Evolutionary conservation across 2,888 invertebrate genomes (phyloP).

Genomic region (Athalia cordata): DNA sequence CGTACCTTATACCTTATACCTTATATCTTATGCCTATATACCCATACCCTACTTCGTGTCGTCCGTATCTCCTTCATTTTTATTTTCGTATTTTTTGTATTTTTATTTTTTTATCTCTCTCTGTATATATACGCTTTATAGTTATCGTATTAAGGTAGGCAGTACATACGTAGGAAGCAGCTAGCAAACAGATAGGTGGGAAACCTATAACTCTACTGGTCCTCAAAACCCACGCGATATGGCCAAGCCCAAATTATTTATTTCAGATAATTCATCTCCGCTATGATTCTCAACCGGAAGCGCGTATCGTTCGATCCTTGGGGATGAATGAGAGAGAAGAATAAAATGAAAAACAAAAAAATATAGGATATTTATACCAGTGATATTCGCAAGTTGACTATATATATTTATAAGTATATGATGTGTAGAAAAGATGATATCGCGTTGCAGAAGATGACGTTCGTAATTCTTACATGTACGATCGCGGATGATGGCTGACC

Average conservation of each 20-base stretch:
- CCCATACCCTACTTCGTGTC: too few relatives aligned
- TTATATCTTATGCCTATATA: neutral
- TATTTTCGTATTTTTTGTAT: too few relatives aligned
- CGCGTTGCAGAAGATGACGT: too few relatives aligned
- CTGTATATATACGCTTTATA: slow-evolving; percentile 6
- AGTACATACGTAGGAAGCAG: slow-evolving; percentile 14
- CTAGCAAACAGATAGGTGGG: slow-evolving; percentile 5
- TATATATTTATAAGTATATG: neutral
- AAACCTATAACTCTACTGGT: slow-evolving; percentile 5
- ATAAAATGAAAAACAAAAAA: neutral
- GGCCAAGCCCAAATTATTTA: slow-evolving; percentile 1
- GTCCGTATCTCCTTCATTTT: too few relatives aligned
- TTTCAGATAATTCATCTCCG: slow-evolving; percentile 1
- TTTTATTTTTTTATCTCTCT: too few relatives aligned
- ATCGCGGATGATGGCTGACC: neutral
- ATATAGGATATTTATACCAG: too few relatives aligned
- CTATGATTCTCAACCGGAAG: too few relatives aligned
- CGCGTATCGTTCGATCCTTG: too few relatives aligned
- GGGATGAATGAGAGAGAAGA: too few relatives aligned
- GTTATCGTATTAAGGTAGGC: neutral
- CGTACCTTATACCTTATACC: neutral
- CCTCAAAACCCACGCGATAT: slow-evolving; percentile 26
- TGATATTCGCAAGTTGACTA: too few relatives aligned
- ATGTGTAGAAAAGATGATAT: neutral
- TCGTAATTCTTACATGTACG: too few relatives aligned